Percentiles rank a stretch among this genome's conserved stretches.
Evolutionary conservation across 2,113 vertebrate genomes (phyloP).

Genomic region (Takifugu bimaculatus): DNA sequence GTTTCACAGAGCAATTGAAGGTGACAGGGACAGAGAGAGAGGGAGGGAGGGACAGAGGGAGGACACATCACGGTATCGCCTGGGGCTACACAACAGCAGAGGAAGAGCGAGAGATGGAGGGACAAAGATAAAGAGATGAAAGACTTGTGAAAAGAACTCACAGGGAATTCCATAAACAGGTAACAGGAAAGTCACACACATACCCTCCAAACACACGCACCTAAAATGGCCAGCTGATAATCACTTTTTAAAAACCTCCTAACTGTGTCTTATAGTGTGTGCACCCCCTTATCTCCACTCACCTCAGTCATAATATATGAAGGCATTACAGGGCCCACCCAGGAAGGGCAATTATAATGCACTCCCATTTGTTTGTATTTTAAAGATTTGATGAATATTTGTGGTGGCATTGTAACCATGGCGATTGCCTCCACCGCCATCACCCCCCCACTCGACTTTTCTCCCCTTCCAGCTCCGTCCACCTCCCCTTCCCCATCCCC

Average conservation of each 20-base stretch:
- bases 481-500: conserved; percentile 59
- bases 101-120: conserved; percentile 65
- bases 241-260: conserved; percentile 19
- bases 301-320: conserved; percentile 61
- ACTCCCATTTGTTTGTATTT: conserved; percentile 73
- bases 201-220: background rate
- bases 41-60: conserved; percentile 70
- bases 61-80: conserved; percentile 75
- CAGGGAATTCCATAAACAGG: conserved; percentile 52
- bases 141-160: conserved; percentile 47
- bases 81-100: conserved; percentile 70
- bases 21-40: conserved; percentile 79
- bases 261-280: conserved; percentile 9
- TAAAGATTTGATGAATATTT: conserved; percentile 77
- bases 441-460: conserved; percentile 21
- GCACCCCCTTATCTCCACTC: conserved; percentile 20
- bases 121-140: conserved; percentile 63
- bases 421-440: conserved; percentile 64
- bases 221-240: conserved; percentile 11
- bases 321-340: conserved; percentile 55
- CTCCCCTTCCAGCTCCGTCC: conserved; percentile 34
- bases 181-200: conserved; percentile 27
- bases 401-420: conserved; percentile 77
- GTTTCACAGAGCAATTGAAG: conserved; percentile 79
- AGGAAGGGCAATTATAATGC: conserved; percentile 69